Percentiles rank a stretch among this genome's conserved stretches.
Conservation (phyloP, 2,113 vertebrate genomes). For the Propithecus coquereli region DNA sequence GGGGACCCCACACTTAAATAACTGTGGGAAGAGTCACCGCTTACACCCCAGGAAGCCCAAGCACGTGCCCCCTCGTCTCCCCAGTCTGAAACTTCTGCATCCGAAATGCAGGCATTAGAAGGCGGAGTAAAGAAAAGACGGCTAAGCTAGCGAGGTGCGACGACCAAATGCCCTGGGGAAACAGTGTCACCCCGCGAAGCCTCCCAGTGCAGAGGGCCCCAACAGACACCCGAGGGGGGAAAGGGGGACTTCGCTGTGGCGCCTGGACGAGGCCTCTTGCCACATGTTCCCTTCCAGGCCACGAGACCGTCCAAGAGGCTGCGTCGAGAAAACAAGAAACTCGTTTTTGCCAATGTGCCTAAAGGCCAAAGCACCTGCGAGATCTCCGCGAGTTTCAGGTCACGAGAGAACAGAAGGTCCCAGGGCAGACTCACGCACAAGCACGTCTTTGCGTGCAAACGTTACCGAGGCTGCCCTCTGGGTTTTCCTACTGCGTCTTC, state of each 20-base stretch:
- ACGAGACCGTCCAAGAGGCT: neutral
- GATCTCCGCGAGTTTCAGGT: neutral
- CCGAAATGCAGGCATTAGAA: rapidly evolving
- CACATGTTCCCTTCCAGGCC: neutral
- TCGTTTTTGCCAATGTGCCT: neutral
- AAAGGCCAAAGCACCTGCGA: neutral
- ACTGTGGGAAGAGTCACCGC: rapidly evolving
- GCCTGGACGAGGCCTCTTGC: neutral
- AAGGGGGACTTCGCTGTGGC: neutral
- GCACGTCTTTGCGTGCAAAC: neutral
- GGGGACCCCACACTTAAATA: neutral
- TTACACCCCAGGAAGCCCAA: neutral
- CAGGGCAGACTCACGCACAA: rapidly evolving
- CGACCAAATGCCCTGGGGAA: rapidly evolving
- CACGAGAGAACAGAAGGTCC: neutral
- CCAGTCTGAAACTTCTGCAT: rapidly evolving
- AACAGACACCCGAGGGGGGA: rapidly evolving
- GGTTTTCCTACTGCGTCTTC: neutral
- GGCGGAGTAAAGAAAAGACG: neutral
- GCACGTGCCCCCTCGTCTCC: neutral
- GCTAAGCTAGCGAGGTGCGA: neutral
- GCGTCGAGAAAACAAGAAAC: too few species aligned
- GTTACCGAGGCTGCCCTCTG: rapidly evolving
- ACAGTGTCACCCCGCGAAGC: rapidly evolving
- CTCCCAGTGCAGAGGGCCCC: neutral